Evolutionary conservation across 1,140 invertebrate species (phyloP), one percentile per base, ranked within the genome.

Genomic region (Penaeus vannamei): DNA sequence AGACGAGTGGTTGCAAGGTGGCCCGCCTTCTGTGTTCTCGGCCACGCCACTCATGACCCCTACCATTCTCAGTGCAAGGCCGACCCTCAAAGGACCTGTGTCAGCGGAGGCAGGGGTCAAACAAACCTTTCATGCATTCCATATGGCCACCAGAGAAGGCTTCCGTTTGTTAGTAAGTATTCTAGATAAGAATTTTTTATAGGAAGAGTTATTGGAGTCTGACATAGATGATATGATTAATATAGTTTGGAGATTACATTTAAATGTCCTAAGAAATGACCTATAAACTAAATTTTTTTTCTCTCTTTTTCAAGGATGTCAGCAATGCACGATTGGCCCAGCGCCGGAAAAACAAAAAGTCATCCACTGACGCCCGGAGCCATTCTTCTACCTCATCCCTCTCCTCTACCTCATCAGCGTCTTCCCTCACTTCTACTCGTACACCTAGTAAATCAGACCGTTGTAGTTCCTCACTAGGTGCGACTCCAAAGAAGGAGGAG

Each of bases 301-400:
- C 32, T 36, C 19, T 42, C 8, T 66, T 83, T 90, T 32, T 80
- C 26, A 92, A 94, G 92, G 95, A 95, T 92, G 96, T 96, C 86
- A 93, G 94, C 42, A 95, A 95, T 85, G 96, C 96, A 1, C 95
- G 95, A 89, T 92, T 97, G 29, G 96, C 96, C 61, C 95, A 96
- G 92, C 93, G 96, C 46, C 93, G 96, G 17, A 95, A 95, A 86
- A 96, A 96, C 91, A 95, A 95, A 91, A 94, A 94, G 46, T 94
- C 94, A 7, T 94, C 94, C 26, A 93, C 92, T 90, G 93, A 93
- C 91, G 92, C 92, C 76, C 91, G 93, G 53, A 94, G 93, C 90
- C 92, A 91, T 91, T 93, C 93, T 29, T 92, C 93, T 89, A 93
- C 93, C 64, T 93, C 92, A 89, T 93, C 92, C 82, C 93, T 93